Evolutionary conservation across 2,113 vertebrate genomes (phyloP), one percentile per base, ranked within the genome.

Genomic region (Percina caprodes): DNA sequence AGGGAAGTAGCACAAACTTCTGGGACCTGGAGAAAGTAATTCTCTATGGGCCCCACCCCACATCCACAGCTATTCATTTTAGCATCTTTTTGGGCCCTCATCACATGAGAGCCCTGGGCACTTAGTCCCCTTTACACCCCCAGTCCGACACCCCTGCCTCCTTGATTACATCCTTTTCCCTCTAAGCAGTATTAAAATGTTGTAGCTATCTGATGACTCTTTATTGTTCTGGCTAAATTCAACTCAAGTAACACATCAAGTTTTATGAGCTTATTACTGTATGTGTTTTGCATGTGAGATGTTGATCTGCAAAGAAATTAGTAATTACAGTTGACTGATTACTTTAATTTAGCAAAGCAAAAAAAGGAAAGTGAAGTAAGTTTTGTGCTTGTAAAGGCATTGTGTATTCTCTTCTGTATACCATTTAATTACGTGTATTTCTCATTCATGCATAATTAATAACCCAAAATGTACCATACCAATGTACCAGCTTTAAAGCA

Each of bases 391-490:
- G 35, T 39, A 5, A 9, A 33, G 39, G 9, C n/a, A 10, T 49
- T 42, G 8, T 30, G 2, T 52, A 46, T 69, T 74, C 33, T 60
- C 42, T 42, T 60, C 12, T 51, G 39, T 45, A 65, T 7, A 4
- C 9, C 3, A 6, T 30, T 70, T 55, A 42, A 48, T 24, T 48
- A 54, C 42, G 26, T 49, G 26, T 65, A 6, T 56, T 24, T 24
- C 13, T 39, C 13, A n/a, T 46, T 74, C 6, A 15, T 61, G 70
- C 73, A 65, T 30, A 73, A 35, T 77, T 61, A 69, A 21, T 60
- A 2, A 42, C 23, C 45, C 49, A 70, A 81, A 77, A 77, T 83
- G 26, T 54, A 73, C 77, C 23, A 75, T 77, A 85, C 84, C 60
- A 30, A 30, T 30, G 30, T 30, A 30, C 30, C 4, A 74, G 61